Percentiles rank a stretch among this genome's conserved stretches.
Evolutionary conservation across 2,797 vertebrate genomes (phyloP).

Genomic region (Crax fasciolata): DNA sequence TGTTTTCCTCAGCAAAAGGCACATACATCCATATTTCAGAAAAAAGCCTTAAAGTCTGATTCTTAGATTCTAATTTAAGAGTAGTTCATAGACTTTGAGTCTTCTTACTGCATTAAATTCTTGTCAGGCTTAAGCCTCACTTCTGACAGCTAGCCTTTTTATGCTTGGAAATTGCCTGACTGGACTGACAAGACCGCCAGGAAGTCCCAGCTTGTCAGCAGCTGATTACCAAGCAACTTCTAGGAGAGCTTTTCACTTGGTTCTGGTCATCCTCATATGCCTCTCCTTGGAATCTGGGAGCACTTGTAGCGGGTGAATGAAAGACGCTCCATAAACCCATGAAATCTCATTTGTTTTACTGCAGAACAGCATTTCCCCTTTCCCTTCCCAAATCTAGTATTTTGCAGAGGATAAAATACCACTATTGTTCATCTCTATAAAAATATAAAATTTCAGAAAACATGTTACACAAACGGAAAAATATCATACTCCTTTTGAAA

Average conservation of each 20-base stretch:
- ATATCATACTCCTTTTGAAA: neutral
- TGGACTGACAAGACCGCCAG: neutral
- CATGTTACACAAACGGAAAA: neutral
- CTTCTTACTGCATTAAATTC: neutral
- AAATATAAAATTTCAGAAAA: neutral
- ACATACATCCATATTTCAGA: neutral
- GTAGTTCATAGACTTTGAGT: neutral
- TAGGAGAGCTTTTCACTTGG: neutral
- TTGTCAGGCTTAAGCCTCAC: neutral
- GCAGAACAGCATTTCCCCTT: neutral
- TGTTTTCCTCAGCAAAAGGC: neutral
- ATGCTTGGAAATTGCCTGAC: neutral
- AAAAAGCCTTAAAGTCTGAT: neutral
- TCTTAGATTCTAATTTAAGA: neutral
- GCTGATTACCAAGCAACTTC: neutral
- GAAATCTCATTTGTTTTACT: neutral
- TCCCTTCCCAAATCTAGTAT: neutral
- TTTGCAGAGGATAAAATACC: neutral
- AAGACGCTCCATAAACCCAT: neutral
- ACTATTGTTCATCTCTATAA: neutral
- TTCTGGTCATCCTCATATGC: neutral
- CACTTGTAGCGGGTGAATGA: neutral
- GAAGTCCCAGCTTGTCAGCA: neutral
- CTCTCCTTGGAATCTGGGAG: neutral
- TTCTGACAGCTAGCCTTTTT: neutral